Base-by-base conservation (phyloP, 2,888 invertebrate species). In the Thera britannica region DNA sequence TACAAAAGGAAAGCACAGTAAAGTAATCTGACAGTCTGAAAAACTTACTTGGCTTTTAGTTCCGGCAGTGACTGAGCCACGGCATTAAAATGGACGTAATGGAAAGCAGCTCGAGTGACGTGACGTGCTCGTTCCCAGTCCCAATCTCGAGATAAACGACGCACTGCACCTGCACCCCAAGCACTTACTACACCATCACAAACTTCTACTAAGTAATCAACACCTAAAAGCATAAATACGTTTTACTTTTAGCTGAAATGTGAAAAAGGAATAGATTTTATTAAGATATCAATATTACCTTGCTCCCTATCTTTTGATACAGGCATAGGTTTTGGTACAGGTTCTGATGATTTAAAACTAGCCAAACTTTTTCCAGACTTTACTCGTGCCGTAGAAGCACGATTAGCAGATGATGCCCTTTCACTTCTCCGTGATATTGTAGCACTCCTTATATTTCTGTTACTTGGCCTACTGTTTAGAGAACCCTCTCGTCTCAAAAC, bases 121-220 rank as follows among this genome's bases (percentile, higher is more conserved):
- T 97, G 96, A 62, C 95, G 95, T 4, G 97, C 96, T 85, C 96
- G 97, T 69, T 95, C 95, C 80, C 95, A 94, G 84, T 96, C 97
- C 98, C 97, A 98, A 70, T 96, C 95, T 72, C 96, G 95, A 77
- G 97, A 96, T 55, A 98, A 95, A 76, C 97, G 97, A 49, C 97
- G 95, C 44, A 98, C 93, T 0, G 98, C 97, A n/a, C 97, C 97
- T 78, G 97, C 97, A 0, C 98, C 98, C 92, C 97, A 98, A 38
- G 98, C 95, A 83, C 97, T 98, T 36, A 98, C 95, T 75, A 96
- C 95, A 64, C 97, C 95, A 41, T 97, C 97, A 78, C 96, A 96
- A 67, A 98, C 97, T 94, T 98, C 98, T 46, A 98, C 97, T 72
- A 98, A 92, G 86, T 97, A 98, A 92, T 98, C 98, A n/a, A 97